phyloP scores from a whole-genome alignment of 53 echinoderm and acorn worm species.

The Paelopatides confundens region DNA sequence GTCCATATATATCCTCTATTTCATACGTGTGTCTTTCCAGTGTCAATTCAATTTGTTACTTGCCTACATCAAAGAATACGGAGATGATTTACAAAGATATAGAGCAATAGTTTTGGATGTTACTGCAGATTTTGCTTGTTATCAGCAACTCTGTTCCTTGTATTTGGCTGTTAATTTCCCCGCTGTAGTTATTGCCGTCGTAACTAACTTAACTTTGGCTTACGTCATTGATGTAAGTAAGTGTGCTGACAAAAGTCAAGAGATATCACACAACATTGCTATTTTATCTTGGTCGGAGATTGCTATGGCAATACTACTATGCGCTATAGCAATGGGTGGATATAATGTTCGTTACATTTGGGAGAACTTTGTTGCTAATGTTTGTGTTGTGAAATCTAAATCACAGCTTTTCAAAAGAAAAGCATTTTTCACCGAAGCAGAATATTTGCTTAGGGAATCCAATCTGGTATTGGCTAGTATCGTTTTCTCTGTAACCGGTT shows the following conservation, averaged over 20 bases:
- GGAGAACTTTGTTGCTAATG: not conserved
- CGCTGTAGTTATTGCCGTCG: not conserved
- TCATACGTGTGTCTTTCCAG: not conserved
- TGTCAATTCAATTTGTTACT: not conserved
- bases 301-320: not conserved
- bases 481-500: not conserved
- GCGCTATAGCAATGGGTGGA: not conserved
- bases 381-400: not conserved
- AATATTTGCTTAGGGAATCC: not conserved
- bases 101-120: not conserved
- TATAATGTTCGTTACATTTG: not conserved
- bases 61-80: not conserved
- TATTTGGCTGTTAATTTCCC: not conserved
- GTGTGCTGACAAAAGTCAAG: not conserved
- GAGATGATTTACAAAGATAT: not conserved
- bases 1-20: not conserved
- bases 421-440: not conserved
- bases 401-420: not conserved
- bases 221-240: not conserved
- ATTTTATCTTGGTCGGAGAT: not conserved
- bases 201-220: not conserved
- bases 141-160: not conserved
- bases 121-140: not conserved
- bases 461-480: not conserved
- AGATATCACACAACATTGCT: not conserved